A percentile compares a stretch with the other conserved stretches of the same genome.
Conservation (phyloP, 2,888 invertebrate species). For the Polydrusus cervinus region DNA sequence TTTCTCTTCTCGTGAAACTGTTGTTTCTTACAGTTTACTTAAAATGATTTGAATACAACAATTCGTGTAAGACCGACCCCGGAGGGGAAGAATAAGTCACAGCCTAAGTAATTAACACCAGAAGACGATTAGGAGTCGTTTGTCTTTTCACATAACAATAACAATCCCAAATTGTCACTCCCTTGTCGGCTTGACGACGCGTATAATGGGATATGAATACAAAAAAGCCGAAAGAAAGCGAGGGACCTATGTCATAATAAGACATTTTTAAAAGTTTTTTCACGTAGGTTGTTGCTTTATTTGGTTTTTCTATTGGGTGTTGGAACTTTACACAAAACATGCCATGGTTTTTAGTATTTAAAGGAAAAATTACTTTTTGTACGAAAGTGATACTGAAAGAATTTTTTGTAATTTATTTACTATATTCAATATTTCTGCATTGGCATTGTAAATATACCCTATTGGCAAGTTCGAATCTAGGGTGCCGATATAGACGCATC, state of each 20-base stretch:
- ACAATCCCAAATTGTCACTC: constrained; percentile 18
- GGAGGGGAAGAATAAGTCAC: constrained; percentile 3
- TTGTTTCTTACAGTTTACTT: background rate
- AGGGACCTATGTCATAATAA: background rate
- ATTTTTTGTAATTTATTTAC: too few species aligned
- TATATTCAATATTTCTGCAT: too few species aligned
- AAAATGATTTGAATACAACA: constrained; percentile 1
- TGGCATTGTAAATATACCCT: too few species aligned
- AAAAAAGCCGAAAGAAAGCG: background rate
- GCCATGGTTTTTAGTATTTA: too few species aligned
- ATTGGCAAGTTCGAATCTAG: too few species aligned
- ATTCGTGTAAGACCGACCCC: background rate
- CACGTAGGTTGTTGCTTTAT: background rate
- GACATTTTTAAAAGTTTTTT: constrained; percentile 7
- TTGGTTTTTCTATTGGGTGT: background rate
- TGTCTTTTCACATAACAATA: constrained; percentile 15
- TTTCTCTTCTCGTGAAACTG: background rate
- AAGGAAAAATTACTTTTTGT: too few species aligned
- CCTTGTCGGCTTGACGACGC: background rate
- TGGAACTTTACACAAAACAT: too few species aligned
- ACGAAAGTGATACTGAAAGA: too few species aligned
- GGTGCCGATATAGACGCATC: too few species aligned
- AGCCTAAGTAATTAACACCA: constrained; percentile 1
- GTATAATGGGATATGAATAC: constrained; percentile 11
- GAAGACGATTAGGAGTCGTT: constrained; percentile 13